Evolutionary conservation across 2,888 invertebrate genomes (phyloP), one percentile per base, ranked within the genome.

Genomic region (Zhuqinia jingwanae): DNA sequence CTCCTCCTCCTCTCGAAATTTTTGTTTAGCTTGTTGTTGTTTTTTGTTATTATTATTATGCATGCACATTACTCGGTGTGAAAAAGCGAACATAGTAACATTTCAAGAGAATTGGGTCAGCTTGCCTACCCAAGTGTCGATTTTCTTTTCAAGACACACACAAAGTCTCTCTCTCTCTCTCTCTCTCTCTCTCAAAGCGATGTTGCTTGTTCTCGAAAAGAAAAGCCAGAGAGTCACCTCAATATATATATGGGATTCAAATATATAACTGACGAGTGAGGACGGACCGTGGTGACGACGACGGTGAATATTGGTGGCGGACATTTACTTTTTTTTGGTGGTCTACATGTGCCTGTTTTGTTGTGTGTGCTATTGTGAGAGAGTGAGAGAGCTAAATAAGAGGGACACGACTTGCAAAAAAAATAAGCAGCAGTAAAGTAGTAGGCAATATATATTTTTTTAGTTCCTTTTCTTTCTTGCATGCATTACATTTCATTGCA

Each of bases 91-190:
- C 68, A 68, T 42, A 45, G 68, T 22, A 22, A 68, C 20, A 45
- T 58, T 45, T 58, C 60, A 45, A 78, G 63, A 50, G 27, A 78
- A 78, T 63, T 78, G 47, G 78, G 78, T 78, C 78, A 78, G 53
- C 78, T 78, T 78, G 65, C 78, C 78, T 47, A 78, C 63, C 50
- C 78, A 78, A 78, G 78, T 78, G 78, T 63, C 78, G 63, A 78
- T 63, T 78, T 36, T n/a, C n/a, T n/a, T n/a, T 78, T 78, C 63
- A 50, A 63, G 60, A 76, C 53, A 25, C 36, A n/a, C n/a, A n/a
- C n/a, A n/a, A n/a, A n/a, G n/a, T n/a, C n/a, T n/a, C n/a, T n/a
- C n/a, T n/a, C n/a, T n/a, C n/a, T n/a, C n/a, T n/a, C n/a, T n/a
- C n/a, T n/a, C n/a, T n/a, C n/a, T n/a, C n/a, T n/a, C n/a, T n/a